Evolutionary conservation across 2,888 invertebrate species (phyloP), one percentile per base, ranked within the genome.

Genomic region (Cremastinae sp.): DNA sequence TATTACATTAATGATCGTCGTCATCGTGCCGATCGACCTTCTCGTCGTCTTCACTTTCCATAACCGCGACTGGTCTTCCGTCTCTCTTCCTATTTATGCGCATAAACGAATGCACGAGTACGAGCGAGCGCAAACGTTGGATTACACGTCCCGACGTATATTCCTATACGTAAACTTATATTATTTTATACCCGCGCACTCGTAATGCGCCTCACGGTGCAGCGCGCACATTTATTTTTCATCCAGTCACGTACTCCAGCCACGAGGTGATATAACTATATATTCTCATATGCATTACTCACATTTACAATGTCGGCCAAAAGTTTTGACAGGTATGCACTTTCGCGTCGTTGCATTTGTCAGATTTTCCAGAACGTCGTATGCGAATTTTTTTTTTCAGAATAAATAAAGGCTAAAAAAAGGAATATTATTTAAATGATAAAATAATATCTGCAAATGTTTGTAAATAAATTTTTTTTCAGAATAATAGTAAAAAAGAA

Each of bases 31-130:
- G 69, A 69, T 73, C 73, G 69, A 74, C 69, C 73, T 73, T 70
- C 73, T 70, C 76, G 45, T 45, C 51, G 73, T 77, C 73, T 70
- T 77, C 73, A 74, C 76, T 77, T 77, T 77, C 73, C 76, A 70
- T 74, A 77, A 77, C 68, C 73, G 28, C 28, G 41, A 70, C 73
- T 65, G 65, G 65, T 77, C 69, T 69, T 65, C 5, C 73, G 59
- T 77, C 55, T 74, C 64, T 73, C 58, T 49, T 68, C 62, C 58
- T 59, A 41, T 53, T 62, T 62, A 56, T 28, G 9, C 39, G 49
- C 22, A 28, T 12, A 39, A 5, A 22, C 39, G 22, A 14, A 51
- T 18, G 39, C 51, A 28, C 28, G 28, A 28, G 28, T 28, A 28
- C 28, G 28, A 28, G 28, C 28, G 28, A 28, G 28, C 28, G 28